A percentile compares a stretch with the other conserved stretches of the same genome.
phyloP scores from a whole-genome alignment of 2,113 vertebrate genomes.

The Sorex araneus region DNA sequence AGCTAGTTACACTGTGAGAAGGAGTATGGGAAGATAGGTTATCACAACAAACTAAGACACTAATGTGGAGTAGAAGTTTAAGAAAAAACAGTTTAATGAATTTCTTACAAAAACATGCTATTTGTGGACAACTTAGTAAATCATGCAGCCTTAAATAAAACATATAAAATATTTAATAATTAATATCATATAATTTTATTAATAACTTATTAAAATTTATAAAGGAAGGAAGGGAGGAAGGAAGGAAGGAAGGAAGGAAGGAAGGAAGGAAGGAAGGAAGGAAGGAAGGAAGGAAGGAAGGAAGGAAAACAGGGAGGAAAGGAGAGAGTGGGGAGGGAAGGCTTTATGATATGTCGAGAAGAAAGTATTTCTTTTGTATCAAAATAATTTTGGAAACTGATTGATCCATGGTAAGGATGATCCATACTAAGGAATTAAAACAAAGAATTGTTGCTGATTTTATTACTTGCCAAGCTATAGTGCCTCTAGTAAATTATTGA shows the following conservation, averaged over 20 bases:
- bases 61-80: background rate
- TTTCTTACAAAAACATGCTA: background rate
- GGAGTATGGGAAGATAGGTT: background rate
- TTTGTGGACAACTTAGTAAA: background rate
- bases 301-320: no score
- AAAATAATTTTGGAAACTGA: conserved; percentile 5
- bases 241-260: no score
- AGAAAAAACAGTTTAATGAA: background rate
- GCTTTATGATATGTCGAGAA: background rate
- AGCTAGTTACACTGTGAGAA: background rate
- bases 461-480: background rate
- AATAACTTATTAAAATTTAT: no score
- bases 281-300: no score
- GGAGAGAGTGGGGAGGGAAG: no score
- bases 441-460: background rate
- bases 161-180: no score
- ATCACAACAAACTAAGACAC: conserved; percentile 1
- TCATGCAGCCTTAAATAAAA: no score
- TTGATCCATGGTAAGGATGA: background rate
- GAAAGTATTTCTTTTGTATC: background rate
- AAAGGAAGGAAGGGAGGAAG: no score
- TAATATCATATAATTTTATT: no score
- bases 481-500: conserved; percentile 51
- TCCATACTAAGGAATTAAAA: background rate
- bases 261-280: no score